Evolutionary conservation across 2,888 invertebrate species (phyloP).

Genomic region (Coelopa pilipes): DNA sequence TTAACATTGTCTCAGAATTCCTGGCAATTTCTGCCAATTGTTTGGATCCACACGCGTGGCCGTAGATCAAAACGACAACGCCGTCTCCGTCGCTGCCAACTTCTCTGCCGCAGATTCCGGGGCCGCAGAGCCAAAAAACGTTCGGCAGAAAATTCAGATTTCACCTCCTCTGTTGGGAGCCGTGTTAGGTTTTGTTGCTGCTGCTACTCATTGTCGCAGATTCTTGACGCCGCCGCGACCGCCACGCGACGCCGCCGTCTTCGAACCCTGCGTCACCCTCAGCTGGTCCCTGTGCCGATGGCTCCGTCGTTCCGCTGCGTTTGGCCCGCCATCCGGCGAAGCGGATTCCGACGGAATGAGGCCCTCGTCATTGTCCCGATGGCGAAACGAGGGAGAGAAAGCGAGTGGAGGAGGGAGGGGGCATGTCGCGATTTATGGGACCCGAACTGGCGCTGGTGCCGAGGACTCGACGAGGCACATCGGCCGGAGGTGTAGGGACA

Average conservation of each 20-base stretch:
- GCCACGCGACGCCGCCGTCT: background rate
- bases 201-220: slow-evolving; percentile 3
- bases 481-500: background rate
- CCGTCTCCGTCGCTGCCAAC: too few relatives aligned
- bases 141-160: too few relatives aligned
- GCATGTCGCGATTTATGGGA: too few relatives aligned
- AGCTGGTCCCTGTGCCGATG: background rate
- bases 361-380: too few relatives aligned
- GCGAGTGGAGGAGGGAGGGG: background rate
- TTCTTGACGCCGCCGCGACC: background rate
- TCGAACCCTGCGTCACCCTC: background rate
- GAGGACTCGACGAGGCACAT: too few relatives aligned
- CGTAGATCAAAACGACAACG: background rate
- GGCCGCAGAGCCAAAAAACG: too few relatives aligned
- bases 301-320: slow-evolving; percentile 21
- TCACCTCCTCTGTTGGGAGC: background rate
- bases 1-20: slow-evolving; percentile 7
- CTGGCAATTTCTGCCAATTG: background rate
- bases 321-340: slow-evolving; percentile 15
- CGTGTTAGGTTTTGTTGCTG: background rate
- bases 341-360: slow-evolving; percentile 3
- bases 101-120: too few relatives aligned
- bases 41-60: background rate
- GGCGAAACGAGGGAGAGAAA: background rate
- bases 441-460: background rate